Conservation (phyloP, 2,797 vertebrate species). For the Macropodus opercularis region DNA sequence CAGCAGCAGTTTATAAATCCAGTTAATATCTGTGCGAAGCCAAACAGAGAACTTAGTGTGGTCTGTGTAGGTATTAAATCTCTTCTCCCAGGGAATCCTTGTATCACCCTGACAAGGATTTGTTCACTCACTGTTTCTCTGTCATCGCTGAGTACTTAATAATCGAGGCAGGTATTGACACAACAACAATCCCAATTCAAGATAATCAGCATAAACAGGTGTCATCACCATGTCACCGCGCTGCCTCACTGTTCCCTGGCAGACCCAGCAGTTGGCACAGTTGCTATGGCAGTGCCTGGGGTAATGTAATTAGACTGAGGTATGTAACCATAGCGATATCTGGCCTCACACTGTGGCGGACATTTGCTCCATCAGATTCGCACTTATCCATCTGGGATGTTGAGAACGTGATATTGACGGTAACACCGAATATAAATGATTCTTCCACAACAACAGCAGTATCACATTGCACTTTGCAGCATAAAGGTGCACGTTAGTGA, state of each 20-base stretch:
- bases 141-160: conserved; percentile 17
- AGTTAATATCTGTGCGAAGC: background rate
- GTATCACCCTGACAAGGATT: conserved; percentile 2
- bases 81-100: background rate
- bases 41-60: no score
- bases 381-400: conserved; percentile 38
- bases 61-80: background rate
- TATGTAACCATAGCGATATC: conserved; percentile 78
- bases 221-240: conserved; percentile 45
- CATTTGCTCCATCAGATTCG: conserved; percentile 41
- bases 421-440: background rate
- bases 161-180: conserved; percentile 49
- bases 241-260: conserved; percentile 53
- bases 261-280: conserved; percentile 66
- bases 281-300: conserved; percentile 71
- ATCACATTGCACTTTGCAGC: conserved; percentile 11
- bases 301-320: conserved; percentile 69
- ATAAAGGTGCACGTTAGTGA: no score
- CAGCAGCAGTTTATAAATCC: background rate
- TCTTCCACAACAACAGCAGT: conserved; percentile 11
- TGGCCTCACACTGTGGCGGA: conserved; percentile 47
- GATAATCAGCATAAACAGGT: conserved; percentile 55
- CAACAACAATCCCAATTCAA: conserved; percentile 19
- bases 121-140: background rate
- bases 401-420: conserved; percentile 21